Percentiles rank a stretch among this genome's conserved stretches.
These are phyloP conservation scores for Nomada ferruginata DNA, from an alignment of 2,888 invertebrate genomes.

Conservation along the genomic window DNA sequence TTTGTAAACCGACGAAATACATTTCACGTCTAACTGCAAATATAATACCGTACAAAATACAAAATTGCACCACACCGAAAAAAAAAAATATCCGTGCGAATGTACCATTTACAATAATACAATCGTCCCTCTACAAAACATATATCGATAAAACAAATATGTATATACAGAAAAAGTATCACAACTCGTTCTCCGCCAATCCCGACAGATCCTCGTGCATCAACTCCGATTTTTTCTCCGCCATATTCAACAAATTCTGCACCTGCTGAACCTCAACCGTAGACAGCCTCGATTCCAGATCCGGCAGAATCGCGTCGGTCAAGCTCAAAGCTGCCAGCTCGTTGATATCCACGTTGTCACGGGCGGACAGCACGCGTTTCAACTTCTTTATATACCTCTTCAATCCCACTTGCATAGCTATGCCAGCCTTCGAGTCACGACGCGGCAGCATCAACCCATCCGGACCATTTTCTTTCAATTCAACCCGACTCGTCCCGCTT, in stretches of 20 bases:
- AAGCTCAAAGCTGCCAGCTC: slow-evolving; percentile 70
- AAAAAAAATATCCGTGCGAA: too few species aligned
- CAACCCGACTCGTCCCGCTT: not conserved
- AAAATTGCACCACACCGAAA: too few species aligned
- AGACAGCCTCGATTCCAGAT: slow-evolving; percentile 61
- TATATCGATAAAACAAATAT: not conserved
- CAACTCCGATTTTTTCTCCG: slow-evolving; percentile 59
- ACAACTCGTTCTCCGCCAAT: not conserved
- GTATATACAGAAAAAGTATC: not conserved
- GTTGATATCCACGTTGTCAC: slow-evolving; percentile 54
- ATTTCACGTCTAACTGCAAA: too few species aligned
- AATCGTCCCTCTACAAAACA: too few species aligned
- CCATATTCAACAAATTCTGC: slow-evolving; percentile 60
- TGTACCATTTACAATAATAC: too few species aligned
- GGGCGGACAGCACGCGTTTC: slow-evolving; percentile 65
- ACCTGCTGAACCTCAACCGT: slow-evolving; percentile 68
- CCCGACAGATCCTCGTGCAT: not conserved
- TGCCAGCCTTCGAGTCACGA: slow-evolving; percentile 64
- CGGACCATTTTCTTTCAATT: not conserved
- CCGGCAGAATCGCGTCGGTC: slow-evolving; percentile 71
- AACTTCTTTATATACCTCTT: slow-evolving; percentile 73
- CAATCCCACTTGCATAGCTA: slow-evolving; percentile 69
- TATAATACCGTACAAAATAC: too few species aligned
- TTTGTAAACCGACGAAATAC: too few species aligned
- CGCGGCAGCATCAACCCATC: slow-evolving; percentile 54